These are phyloP conservation scores for Boloria euphrosyne DNA, from an alignment of 2,888 invertebrate genomes.

Conservation along the genomic window DNA sequence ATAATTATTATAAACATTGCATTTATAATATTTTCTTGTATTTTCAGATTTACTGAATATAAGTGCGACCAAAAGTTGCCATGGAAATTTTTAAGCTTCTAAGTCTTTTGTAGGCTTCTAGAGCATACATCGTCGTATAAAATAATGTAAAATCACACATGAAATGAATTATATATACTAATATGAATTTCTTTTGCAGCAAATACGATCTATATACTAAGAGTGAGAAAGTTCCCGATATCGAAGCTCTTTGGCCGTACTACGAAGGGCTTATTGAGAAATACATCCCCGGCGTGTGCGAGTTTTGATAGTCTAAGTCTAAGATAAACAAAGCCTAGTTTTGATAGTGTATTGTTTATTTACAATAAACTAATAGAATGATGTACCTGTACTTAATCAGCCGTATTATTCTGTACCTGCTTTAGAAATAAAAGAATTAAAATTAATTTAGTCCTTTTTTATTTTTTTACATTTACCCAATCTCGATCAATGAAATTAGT, in stretches of 20 bases:
- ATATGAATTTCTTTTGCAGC: conserved; percentile 76
- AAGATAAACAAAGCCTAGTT: neutral
- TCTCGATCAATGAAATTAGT: no score
- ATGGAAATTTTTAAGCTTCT: no score
- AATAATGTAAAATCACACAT: neutral
- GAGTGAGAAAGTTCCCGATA: conserved; percentile 88
- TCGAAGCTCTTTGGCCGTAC: conserved; percentile 93
- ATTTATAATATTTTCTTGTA: neutral
- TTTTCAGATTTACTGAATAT: no score
- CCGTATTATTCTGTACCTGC: no score
- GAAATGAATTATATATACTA: neutral
- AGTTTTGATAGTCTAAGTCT: conserved; percentile 86
- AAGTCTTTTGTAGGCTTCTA: no score
- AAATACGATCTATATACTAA: conserved; percentile 89
- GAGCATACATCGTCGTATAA: no score
- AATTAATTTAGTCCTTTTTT: neutral
- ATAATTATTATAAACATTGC: neutral
- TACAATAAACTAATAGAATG: neutral
- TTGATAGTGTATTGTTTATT: neutral
- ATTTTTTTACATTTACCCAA: neutral
- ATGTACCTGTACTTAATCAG: no score
- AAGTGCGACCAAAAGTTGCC: no score
- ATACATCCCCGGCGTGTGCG: conserved; percentile 92
- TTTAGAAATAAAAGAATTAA: neutral
- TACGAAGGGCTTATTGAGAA: conserved; percentile 95